A percentile compares a stretch with the other conserved stretches of the same genome.
phyloP scores from a whole-genome alignment of 2,888 invertebrate genomes.

The Ochropleura leucogaster region DNA sequence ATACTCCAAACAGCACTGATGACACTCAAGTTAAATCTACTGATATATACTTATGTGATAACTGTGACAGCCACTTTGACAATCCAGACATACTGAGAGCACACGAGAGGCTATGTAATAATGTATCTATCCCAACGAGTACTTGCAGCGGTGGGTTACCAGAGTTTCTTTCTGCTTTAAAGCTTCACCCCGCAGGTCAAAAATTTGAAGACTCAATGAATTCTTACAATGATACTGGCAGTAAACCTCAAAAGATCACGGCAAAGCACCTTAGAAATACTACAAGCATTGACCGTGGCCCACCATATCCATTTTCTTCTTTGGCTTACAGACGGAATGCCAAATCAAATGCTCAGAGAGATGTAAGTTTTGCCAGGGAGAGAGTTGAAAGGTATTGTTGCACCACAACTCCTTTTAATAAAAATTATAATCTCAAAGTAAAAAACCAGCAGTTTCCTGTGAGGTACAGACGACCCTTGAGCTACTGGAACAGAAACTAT shows the following conservation, averaged over 20 bases:
- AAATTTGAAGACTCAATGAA: slow-evolving; percentile 57
- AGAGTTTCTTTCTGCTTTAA: slow-evolving; percentile 84
- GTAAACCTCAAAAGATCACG: slow-evolving; percentile 62
- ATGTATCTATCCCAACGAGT: slow-evolving; percentile 73
- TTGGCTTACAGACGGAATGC: slow-evolving; percentile 84
- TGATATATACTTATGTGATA: slow-evolving; percentile 94
- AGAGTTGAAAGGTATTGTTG: slow-evolving; percentile 87
- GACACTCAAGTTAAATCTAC: slow-evolving; percentile 90
- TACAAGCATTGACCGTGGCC: slow-evolving; percentile 82
- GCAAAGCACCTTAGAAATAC: slow-evolving; percentile 78
- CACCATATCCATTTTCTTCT: slow-evolving; percentile 88
- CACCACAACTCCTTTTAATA: slow-evolving; percentile 75
- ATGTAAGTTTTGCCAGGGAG: slow-evolving; percentile 81
- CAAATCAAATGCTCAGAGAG: slow-evolving; percentile 79
- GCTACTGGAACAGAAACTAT: slow-evolving; percentile 86
- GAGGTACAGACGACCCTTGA: slow-evolving; percentile 85
- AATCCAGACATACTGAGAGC: slow-evolving; percentile 81
- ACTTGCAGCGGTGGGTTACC: slow-evolving; percentile 77
- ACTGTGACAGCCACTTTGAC: slow-evolving; percentile 94
- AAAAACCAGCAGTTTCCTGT: slow-evolving; percentile 84
- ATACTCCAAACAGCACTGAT: slow-evolving; percentile 61
- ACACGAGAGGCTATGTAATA: slow-evolving; percentile 88
- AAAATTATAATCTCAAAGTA: slow-evolving; percentile 81
- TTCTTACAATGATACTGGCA: slow-evolving; percentile 67
- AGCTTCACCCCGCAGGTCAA: slow-evolving; percentile 75